phyloP scores from a whole-genome alignment of 2,797 vertebrate genomes.

The Kryptolebias ocellatus region DNA sequence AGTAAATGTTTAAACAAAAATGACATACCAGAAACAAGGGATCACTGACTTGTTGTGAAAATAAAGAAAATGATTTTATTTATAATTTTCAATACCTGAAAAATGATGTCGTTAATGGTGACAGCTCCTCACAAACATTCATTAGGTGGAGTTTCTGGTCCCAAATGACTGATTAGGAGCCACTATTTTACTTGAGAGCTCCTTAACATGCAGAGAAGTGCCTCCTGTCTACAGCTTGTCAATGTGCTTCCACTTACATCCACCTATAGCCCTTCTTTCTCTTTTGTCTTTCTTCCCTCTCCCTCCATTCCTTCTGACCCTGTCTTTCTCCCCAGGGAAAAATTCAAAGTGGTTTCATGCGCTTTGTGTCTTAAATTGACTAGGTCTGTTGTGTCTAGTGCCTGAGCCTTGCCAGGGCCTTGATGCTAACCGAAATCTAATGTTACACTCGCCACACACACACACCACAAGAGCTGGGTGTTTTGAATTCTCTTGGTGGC shows the following conservation, averaged over 20 bases:
- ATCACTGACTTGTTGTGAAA: no score
- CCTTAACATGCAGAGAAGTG: slow-evolving; percentile 47
- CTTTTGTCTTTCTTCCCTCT: slow-evolving; percentile 31
- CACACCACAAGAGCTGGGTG: slow-evolving; percentile 58
- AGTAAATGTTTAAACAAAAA: no score
- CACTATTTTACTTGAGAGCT: slow-evolving; percentile 47
- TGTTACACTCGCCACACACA: slow-evolving; percentile 49
- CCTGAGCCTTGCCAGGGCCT: slow-evolving; percentile 59
- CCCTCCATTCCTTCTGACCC: slow-evolving; percentile 24
- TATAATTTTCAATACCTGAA: no score
- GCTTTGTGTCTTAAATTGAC: slow-evolving; percentile 65
- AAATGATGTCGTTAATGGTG: background rate
- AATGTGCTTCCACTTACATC: slow-evolving; percentile 74
- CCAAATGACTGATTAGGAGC: slow-evolving; percentile 24
- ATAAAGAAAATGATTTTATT: no score
- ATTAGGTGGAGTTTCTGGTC: slow-evolving; percentile 28
- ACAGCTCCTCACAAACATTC: background rate
- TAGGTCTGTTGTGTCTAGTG: slow-evolving; percentile 76
- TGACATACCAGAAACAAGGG: no score
- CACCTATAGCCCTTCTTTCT: slow-evolving; percentile 24
- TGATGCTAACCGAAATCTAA: slow-evolving; percentile 64
- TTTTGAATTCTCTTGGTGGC: slow-evolving; percentile 64
- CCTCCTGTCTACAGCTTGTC: slow-evolving; percentile 64
- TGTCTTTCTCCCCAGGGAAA: slow-evolving; percentile 30
- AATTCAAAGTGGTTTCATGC: slow-evolving; percentile 72